Evolutionary conservation across 2,113 vertebrate species (phyloP).

Genomic region (Callipepla squamata): DNA sequence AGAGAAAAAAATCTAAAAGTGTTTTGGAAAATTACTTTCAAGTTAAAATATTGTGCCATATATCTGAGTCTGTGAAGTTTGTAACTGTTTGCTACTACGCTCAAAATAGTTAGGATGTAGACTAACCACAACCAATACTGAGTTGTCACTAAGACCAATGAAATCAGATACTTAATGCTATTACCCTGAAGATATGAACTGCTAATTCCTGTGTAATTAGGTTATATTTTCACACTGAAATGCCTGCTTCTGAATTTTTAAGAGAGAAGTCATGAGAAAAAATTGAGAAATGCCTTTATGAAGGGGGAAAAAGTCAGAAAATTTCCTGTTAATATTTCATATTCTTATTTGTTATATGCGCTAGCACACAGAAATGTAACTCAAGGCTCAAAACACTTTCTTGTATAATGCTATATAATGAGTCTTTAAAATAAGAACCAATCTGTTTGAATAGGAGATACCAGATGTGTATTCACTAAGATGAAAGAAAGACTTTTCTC

Average conservation of each 20-base stretch:
- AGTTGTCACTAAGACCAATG: neutral
- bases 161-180: neutral
- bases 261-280: neutral
- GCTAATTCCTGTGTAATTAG: neutral
- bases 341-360: neutral
- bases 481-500: conserved; percentile 27
- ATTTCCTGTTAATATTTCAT: neutral
- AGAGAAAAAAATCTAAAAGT: neutral
- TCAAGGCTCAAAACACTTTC: neutral
- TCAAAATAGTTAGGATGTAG: neutral
- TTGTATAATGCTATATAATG: neutral
- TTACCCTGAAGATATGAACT: neutral
- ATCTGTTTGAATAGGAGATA: conserved; percentile 24
- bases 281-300: neutral
- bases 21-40: neutral
- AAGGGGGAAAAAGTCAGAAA: neutral
- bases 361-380: neutral
- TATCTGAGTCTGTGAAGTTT: neutral
- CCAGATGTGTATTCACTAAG: conserved; percentile 33
- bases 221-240: neutral
- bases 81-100: neutral
- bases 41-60: neutral
- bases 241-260: neutral
- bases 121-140: neutral
- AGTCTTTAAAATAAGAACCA: conserved; percentile 41